Percentiles rank a stretch among this genome's conserved stretches.
phyloP scores from a whole-genome alignment of 2,888 invertebrate genomes.

The Synergus itoensis region DNA sequence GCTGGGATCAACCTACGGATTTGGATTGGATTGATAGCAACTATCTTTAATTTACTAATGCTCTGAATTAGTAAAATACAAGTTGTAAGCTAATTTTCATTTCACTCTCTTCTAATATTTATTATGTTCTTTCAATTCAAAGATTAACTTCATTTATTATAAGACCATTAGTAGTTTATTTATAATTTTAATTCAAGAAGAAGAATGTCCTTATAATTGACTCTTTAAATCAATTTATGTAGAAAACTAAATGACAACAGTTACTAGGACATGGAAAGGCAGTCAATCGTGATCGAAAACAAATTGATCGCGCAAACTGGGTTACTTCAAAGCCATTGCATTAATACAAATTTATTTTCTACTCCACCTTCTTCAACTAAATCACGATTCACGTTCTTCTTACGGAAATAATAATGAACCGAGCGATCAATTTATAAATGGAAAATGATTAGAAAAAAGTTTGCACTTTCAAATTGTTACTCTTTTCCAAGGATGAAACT shows the following conservation, averaged over 20 bases:
- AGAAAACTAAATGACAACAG: not conserved
- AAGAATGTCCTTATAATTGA: not conserved
- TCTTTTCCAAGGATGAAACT: not conserved
- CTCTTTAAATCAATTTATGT: not conserved
- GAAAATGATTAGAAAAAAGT: slow-evolving; percentile 42
- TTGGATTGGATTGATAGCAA: slow-evolving; percentile 38
- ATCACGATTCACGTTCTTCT: slow-evolving; percentile 52
- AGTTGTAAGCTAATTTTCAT: not conserved
- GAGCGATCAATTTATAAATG: slow-evolving; percentile 56
- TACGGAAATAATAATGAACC: slow-evolving; percentile 52
- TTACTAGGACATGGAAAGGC: slow-evolving; percentile 2
- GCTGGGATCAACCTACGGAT: slow-evolving; percentile 21
- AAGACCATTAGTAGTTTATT: not conserved
- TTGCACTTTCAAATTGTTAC: not conserved
- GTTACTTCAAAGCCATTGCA: slow-evolving; percentile 54
- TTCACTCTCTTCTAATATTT: not conserved
- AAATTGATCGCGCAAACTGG: slow-evolving; percentile 57
- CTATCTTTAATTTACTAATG: slow-evolving; percentile 29
- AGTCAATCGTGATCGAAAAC: slow-evolving; percentile 56
- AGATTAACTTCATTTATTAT: not conserved
- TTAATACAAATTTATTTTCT: slow-evolving; percentile 58
- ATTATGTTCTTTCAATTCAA: not conserved
- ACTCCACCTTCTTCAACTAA: slow-evolving; percentile 58
- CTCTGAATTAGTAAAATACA: slow-evolving; percentile 30
- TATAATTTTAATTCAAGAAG: not conserved